Percentiles rank a stretch among this genome's conserved stretches.
phyloP scores from a whole-genome alignment of 2,888 invertebrate genomes.

The Oxystoma pomonae region DNA sequence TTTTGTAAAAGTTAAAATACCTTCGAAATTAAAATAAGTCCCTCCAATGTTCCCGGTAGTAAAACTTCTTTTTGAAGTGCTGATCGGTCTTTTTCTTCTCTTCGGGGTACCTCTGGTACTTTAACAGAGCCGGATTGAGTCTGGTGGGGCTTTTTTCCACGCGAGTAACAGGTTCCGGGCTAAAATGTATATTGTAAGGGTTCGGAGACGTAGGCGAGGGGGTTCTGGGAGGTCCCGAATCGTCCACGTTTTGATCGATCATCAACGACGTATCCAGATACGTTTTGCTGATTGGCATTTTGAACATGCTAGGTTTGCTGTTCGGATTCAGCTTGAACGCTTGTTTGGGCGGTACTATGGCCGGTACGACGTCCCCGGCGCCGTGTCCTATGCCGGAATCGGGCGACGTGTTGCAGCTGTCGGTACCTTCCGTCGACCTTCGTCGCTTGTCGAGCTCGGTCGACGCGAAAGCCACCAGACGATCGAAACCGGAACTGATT shows the following conservation, averaged over 20 bases:
- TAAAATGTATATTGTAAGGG: conserved; percentile 34
- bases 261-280: conserved; percentile 52
- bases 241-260: conserved; percentile 46
- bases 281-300: conserved; percentile 45
- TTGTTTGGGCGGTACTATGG: conserved; percentile 36
- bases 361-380: conserved; percentile 48
- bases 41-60: conserved; percentile 66
- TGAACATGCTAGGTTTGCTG: conserved; percentile 42
- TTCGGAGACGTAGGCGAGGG: conserved; percentile 54
- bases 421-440: conserved; percentile 72
- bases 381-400: conserved; percentile 82
- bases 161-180: conserved; percentile 34
- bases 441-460: conserved; percentile 86
- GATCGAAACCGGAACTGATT: conserved; percentile 90
- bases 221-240: conserved; percentile 53
- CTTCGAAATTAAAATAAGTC: conserved; percentile 22
- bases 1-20: too few species aligned
- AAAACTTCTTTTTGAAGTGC: conserved; percentile 82
- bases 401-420: conserved; percentile 78
- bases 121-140: conserved; percentile 52
- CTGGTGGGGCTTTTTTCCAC: conserved; percentile 44
- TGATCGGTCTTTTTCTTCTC: conserved; percentile 52
- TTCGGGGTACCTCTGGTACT: conserved; percentile 56
- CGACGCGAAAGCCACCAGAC: conserved; percentile 88
- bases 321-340: conserved; percentile 42